Percentiles rank a stretch among this genome's conserved stretches.
Evolutionary conservation across 2,797 vertebrate genomes (phyloP).

Genomic region (Uromys caudimaculatus): DNA sequence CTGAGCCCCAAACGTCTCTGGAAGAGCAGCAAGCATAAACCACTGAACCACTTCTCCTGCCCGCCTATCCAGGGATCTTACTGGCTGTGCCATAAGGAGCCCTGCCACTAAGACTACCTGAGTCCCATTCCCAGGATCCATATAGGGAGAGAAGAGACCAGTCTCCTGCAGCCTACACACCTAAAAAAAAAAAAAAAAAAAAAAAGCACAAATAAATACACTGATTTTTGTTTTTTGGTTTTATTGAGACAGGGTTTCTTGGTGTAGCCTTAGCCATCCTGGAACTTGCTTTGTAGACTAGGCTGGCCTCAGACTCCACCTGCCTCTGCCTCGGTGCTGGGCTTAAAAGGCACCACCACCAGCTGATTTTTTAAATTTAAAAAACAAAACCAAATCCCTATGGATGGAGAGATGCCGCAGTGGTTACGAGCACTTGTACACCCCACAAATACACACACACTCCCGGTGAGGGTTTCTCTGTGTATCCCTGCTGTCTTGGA

Average conservation of each 20-base stretch:
- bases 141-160: not conserved
- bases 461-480: not conserved
- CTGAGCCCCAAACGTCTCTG: not conserved
- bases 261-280: not conserved
- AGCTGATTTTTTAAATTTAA: not conserved
- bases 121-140: not conserved
- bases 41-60: not conserved
- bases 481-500: not conserved
- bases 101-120: no score
- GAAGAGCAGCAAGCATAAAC: not conserved
- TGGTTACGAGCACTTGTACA: not conserved
- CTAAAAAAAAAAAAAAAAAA: no score
- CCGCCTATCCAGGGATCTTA: not conserved
- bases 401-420: not conserved
- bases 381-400: not conserved
- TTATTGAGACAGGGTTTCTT: not conserved
- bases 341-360: not conserved
- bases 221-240: not conserved
- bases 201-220: not conserved
- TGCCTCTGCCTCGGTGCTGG: not conserved
- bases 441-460: not conserved
- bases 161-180: not conserved
- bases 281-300: not conserved
- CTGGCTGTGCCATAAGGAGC: not conserved
- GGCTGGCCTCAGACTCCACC: not conserved